Conservation (phyloP, 2,888 invertebrate genomes). For the Morpho deidamia region DNA sequence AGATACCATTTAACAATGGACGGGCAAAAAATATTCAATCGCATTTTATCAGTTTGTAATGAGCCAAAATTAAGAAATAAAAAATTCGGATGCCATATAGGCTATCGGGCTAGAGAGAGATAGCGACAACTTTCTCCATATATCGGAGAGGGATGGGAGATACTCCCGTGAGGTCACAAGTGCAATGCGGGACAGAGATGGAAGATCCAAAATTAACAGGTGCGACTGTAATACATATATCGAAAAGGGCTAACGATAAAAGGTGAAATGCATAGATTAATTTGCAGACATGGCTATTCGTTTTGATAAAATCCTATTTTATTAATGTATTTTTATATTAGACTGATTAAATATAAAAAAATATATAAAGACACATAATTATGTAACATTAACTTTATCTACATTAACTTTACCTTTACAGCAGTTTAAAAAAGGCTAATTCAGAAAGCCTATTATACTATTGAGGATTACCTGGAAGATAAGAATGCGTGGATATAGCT, state of each 20-base stretch:
- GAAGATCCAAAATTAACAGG: conserved; percentile 8
- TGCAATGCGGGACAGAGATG: conserved; percentile 18
- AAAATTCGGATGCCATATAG: conserved; percentile 9
- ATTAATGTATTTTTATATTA: background rate
- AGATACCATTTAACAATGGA: background rate
- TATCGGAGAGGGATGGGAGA: conserved; percentile 1
- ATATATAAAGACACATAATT: too few species aligned
- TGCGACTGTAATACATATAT: conserved; percentile 32
- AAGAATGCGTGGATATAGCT: too few species aligned
- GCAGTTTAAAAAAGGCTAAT: too few species aligned
- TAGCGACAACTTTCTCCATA: conserved; percentile 5
- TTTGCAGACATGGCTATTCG: conserved; percentile 14
- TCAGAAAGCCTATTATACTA: too few species aligned
- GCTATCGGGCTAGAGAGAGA: conserved; percentile 1
- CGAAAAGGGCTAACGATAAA: conserved; percentile 43
- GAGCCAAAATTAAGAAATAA: conserved; percentile 19
- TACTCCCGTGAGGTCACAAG: conserved; percentile 19
- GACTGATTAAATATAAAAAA: too few species aligned
- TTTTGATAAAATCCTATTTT: too few species aligned
- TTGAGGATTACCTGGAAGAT: too few species aligned
- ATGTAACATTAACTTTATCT: too few species aligned
- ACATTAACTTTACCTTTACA: too few species aligned
- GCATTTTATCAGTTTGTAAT: conserved; percentile 17
- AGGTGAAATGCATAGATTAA: conserved; percentile 46
- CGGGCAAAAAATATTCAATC: conserved; percentile 8